phyloP scores from a whole-genome alignment of 2,888 invertebrate genomes.

The Argyresthia albistria region DNA sequence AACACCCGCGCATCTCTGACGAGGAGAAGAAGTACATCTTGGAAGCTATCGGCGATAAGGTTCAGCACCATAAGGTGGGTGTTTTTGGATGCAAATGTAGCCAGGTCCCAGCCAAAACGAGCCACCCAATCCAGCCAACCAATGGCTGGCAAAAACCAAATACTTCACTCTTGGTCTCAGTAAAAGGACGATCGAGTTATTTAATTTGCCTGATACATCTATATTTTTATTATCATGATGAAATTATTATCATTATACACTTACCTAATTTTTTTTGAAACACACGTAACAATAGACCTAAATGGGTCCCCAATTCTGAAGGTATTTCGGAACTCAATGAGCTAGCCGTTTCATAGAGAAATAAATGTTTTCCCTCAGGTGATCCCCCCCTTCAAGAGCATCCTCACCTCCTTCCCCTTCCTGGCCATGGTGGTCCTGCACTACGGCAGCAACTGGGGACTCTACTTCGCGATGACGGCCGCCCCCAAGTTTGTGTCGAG shows the following conservation, averaged over 20 bases:
- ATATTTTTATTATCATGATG: too few relatives aligned
- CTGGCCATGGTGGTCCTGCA: conserved; percentile 77
- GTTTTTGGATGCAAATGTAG: neutral
- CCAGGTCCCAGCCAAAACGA: neutral
- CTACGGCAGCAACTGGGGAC: conserved; percentile 83
- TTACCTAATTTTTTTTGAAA: too few relatives aligned
- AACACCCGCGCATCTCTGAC: conserved; percentile 74
- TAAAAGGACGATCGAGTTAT: too few relatives aligned
- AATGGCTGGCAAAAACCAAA: too few relatives aligned
- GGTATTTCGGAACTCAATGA: too few relatives aligned
- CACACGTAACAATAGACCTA: too few relatives aligned
- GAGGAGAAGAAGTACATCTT: conserved; percentile 76
- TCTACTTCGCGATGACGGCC: conserved; percentile 82
- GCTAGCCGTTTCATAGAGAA: too few relatives aligned
- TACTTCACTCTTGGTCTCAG: too few relatives aligned
- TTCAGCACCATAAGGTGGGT: conserved; percentile 36
- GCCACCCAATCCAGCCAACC: neutral
- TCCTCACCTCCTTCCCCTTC: conserved; percentile 79
- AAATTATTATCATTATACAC: too few relatives aligned
- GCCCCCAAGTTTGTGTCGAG: conserved; percentile 83
- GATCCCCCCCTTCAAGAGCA: conserved; percentile 75
- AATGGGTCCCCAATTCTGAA: too few relatives aligned
- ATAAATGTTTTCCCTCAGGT: conserved; percentile 42
- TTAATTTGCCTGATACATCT: too few relatives aligned
- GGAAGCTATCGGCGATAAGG: conserved; percentile 71